Conservation (phyloP, 2,113 vertebrate genomes). For the Pithys albifrons region DNA sequence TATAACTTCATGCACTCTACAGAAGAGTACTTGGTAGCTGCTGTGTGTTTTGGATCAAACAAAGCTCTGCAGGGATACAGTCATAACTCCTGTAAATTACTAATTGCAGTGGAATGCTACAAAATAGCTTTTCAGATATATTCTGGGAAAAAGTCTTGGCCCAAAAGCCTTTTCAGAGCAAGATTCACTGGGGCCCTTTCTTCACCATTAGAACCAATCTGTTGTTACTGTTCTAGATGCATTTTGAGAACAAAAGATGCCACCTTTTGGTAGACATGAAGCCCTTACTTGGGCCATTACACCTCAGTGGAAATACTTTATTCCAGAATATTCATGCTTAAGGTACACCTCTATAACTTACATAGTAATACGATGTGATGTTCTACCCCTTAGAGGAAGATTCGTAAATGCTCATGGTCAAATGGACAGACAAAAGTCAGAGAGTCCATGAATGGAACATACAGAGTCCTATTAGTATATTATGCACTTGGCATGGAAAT, state of each 20-base stretch:
- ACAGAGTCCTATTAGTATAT: neutral
- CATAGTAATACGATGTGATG: neutral
- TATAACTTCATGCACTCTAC: conserved; percentile 50
- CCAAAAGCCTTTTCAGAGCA: neutral
- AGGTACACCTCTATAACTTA: neutral
- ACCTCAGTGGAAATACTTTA: neutral
- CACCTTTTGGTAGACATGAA: neutral
- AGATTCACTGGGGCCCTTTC: neutral
- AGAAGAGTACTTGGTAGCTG: conserved; percentile 68
- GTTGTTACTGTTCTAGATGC: neutral
- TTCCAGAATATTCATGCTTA: neutral
- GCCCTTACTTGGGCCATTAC: neutral
- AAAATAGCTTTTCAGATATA: conserved; percentile 5
- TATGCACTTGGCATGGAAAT: neutral
- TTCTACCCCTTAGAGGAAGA: neutral
- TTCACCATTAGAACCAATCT: neutral
- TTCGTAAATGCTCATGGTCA: neutral
- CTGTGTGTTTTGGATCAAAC: conserved; percentile 73
- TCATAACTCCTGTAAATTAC: conserved; percentile 55
- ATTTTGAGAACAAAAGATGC: neutral
- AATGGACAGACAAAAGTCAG: neutral
- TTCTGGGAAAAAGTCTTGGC: neutral
- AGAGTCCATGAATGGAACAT: neutral
- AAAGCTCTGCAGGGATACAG: conserved; percentile 63
- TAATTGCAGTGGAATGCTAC: conserved; percentile 35